Base-by-base conservation (phyloP, 2,113 vertebrate genomes). In the Capra hircus region DNA sequence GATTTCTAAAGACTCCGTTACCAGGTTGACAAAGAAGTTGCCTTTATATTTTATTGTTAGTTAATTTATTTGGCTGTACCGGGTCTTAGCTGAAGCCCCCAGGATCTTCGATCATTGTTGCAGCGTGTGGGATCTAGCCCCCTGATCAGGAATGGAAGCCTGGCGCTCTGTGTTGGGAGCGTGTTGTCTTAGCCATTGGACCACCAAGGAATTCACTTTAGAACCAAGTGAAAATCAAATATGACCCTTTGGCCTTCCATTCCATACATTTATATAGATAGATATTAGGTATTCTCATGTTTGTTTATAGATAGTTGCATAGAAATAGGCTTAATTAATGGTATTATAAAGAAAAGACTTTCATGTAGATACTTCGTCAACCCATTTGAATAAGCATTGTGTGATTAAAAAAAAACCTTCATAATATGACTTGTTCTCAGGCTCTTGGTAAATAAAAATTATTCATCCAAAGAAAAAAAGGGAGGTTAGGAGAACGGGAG, bases 211-310 rank as follows among this genome's bases (percentile, higher is more conserved):
- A 77, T 15, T 19, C 33, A 87, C 16, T 92, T 85, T 81, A 78
- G 74, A 84, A 50, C 33, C 14, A 77, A 53, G 25, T 60, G 64
- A 77, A 90, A 82, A 33, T 55, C 9, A 90, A 28, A 74, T 77
- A 55, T 33, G 55, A 28, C 28, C 9, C 43, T 40, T 86, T 2
- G 33, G 74, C 55, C 30, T 88, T 57, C 33, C 19, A 13, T 40
- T 48, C 33, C 64, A 97, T 82, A 93, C 89, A 85, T 97, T 95
- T 97, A 91, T 96, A 87, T 94, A 91, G 95, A 97, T 53, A 96
- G 95, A 97, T 48, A 96, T 5, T 48, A 25, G 28, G 23, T 89
- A 50, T 7, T 28, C 81, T 83, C 92, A 59, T 88, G 9, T 96
- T 98, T 97, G 84, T 28, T 90, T 33, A 96, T 17, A 87, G 93